Conservation (phyloP, 2,113 vertebrate genomes). For the Mungos mungo region DNA sequence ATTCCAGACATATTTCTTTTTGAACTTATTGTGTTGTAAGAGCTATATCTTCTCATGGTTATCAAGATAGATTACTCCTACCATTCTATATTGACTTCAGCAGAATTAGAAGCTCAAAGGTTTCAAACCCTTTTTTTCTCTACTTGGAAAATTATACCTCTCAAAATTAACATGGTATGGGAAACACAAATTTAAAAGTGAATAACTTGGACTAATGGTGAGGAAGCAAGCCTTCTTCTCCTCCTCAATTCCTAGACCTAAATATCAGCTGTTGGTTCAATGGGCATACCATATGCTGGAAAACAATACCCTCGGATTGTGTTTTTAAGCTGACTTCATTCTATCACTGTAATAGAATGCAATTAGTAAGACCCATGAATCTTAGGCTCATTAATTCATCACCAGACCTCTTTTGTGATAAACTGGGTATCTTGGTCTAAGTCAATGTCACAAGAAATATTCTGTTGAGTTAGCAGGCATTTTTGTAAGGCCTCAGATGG, state of each 20-base stretch:
- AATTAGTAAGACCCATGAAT: not conserved
- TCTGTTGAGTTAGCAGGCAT: not conserved
- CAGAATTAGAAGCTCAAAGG: not conserved
- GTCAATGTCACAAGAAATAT: not conserved
- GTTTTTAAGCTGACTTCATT: not conserved
- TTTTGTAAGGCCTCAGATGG: not conserved
- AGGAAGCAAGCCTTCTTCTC: not conserved
- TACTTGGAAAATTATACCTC: not conserved
- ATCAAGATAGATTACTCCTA: not conserved
- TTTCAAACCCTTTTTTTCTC: not conserved
- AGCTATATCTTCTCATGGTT: not conserved
- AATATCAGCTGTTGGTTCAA: not conserved
- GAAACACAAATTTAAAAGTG: not conserved
- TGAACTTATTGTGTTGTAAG: not conserved
- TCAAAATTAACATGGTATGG: not conserved
- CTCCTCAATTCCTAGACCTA: not conserved
- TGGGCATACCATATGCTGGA: too few species aligned
- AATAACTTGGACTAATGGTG: not conserved
- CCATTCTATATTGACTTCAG: not conserved
- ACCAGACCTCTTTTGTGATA: not conserved
- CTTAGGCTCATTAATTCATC: not conserved
- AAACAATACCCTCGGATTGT: not conserved
- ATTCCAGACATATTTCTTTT: not conserved
- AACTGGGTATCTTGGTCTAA: not conserved
- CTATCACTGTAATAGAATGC: not conserved